Conservation (phyloP, 2,113 vertebrate genomes). For the Picathartes gymnocephalus region DNA sequence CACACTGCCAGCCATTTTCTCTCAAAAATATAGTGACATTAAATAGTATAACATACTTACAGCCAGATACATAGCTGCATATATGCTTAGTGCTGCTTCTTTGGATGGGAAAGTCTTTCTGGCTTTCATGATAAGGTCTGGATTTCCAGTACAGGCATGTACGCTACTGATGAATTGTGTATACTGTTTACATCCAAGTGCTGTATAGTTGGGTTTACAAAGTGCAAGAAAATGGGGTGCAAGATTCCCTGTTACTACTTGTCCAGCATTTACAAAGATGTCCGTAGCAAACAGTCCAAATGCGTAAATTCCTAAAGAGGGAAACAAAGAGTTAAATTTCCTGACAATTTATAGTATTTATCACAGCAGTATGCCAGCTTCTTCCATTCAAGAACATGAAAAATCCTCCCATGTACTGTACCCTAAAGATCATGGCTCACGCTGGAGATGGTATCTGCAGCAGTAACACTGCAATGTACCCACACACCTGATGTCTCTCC, state of each 20-base stretch:
- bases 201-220: slow-evolving; percentile 97
- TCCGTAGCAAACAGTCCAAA: slow-evolving; percentile 97
- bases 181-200: slow-evolving; percentile 91
- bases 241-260: slow-evolving; percentile 96
- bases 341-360: background rate
- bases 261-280: slow-evolving; percentile 98
- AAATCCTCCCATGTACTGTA: background rate
- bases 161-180: slow-evolving; percentile 93
- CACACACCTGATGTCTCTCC: background rate
- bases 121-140: slow-evolving; percentile 88
- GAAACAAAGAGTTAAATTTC: slow-evolving; percentile 47
- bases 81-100: slow-evolving; percentile 94
- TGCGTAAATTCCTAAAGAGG: slow-evolving; percentile 88
- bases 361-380: background rate
- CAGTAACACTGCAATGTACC: background rate
- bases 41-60: slow-evolving; percentile 76
- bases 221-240: slow-evolving; percentile 96
- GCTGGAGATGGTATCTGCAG: background rate
- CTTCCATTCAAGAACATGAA: background rate
- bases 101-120: slow-evolving; percentile 99
- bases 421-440: background rate
- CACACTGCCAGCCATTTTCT: background rate
- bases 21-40: background rate
- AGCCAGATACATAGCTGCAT: slow-evolving; percentile 92
- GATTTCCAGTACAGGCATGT: slow-evolving; percentile 93